Evolutionary conservation across 2,888 invertebrate species (phyloP), one percentile per base, ranked within the genome.

Genomic region (Coelopa pilipes): DNA sequence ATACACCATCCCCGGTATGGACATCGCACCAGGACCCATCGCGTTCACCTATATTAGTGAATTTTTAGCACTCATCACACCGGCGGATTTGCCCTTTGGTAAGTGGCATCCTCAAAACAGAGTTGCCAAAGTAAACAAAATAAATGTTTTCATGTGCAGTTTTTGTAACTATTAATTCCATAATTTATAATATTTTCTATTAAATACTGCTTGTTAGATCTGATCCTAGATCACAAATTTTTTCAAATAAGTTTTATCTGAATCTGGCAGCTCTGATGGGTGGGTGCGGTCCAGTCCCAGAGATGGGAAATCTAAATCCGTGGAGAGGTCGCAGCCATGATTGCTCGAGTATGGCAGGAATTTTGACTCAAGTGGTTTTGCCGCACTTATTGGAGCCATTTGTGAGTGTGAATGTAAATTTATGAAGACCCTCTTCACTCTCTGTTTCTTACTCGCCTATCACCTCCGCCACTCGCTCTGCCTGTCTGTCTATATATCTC

Each of bases 11-110:
- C 87, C 87, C 72, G 86, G 85, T 77, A 85, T 88, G 82, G 85
- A 87, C 75, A 84, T 87, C 74, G 81, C 82, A 78, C 85, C 86
- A 49, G 88, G 86, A 77, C 85, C 86, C 78, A 83, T 87, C 79
- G 78, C 86, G 78, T 88, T 87, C 80, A 86, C 86, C 81, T 85
- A 85, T 80, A 82, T 88, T 80, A 87, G 87, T 82, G 84, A 83
- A 81, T 87, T 88, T 82, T 82, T 88, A 82, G 85, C 88, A 77
- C 83, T 86, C 80, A 87, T 88, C 80, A 87, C 88, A 79, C 88
- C 88, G 78, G 82, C 87, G 78, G 88, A 88, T 82, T 81, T 88
- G 81, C 87, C 88, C 76, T 81, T 87, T 75, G 86, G 88, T 87
- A 81, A 85, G 85, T 82, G 72, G 70, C 49, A 45, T 34, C 1